phyloP scores from a whole-genome alignment of 2,797 vertebrate genomes.

The Acipenser ruthenus region DNA sequence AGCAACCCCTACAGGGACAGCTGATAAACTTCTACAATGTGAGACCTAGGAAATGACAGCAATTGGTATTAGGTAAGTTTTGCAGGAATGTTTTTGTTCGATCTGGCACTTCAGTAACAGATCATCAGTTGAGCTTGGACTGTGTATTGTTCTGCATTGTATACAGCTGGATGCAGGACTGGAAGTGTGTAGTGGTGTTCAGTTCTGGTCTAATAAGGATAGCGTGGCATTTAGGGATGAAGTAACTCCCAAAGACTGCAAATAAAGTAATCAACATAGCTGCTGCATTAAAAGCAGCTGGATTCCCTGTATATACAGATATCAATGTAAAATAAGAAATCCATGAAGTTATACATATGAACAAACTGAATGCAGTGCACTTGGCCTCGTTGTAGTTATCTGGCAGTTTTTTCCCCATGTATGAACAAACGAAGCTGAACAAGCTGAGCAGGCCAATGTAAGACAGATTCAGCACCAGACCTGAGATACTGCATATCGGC shows the following conservation, averaged over 20 bases:
- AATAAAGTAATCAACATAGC: slow-evolving; percentile 29
- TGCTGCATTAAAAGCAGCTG: neutral
- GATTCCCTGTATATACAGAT: slow-evolving; percentile 25
- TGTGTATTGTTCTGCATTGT: slow-evolving; percentile 26
- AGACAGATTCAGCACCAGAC: slow-evolving; percentile 12
- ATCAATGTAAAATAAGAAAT: slow-evolving; percentile 34
- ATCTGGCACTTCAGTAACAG: too few species aligned
- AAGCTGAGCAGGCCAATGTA: slow-evolving; percentile 25
- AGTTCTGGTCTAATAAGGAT: slow-evolving; percentile 33
- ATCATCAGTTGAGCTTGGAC: too few species aligned
- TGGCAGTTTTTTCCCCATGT: slow-evolving; percentile 37
- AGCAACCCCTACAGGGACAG: too few species aligned
- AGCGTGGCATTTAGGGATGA: slow-evolving; percentile 40
- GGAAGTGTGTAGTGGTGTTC: slow-evolving; percentile 36
- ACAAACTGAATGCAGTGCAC: slow-evolving; percentile 41
- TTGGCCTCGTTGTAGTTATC: slow-evolving; percentile 46
- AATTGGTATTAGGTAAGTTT: too few species aligned
- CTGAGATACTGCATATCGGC: slow-evolving; percentile 29
- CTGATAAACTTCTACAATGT: too few species aligned
- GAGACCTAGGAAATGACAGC: too few species aligned
- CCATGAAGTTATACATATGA: slow-evolving; percentile 34
- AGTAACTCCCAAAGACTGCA: slow-evolving; percentile 34
- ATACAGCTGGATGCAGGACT: slow-evolving; percentile 39
- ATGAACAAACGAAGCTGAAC: slow-evolving; percentile 36
- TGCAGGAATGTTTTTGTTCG: too few species aligned